phyloP scores from a whole-genome alignment of 2,888 invertebrate species.

The Morpho helenor region DNA sequence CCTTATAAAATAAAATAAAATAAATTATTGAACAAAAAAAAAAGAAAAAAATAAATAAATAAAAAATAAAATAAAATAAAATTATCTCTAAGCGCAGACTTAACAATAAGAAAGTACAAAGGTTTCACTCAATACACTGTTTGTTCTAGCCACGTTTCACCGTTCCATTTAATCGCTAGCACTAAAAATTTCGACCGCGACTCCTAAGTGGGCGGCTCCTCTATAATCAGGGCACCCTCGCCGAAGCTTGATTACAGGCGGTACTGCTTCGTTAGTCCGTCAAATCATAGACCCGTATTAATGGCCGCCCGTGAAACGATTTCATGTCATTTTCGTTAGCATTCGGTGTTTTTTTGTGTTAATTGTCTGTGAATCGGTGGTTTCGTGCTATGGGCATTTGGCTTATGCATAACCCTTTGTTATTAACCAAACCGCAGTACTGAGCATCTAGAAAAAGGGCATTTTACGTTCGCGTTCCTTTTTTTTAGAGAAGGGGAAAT shows the following conservation, averaged over 20 bases:
- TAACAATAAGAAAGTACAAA: no score
- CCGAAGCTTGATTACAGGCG: slow-evolving; percentile 66
- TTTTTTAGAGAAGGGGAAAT: no score
- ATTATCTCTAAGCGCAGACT: no score
- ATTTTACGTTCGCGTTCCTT: no score
- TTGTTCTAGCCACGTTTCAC: slow-evolving; percentile 6
- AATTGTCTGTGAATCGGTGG: slow-evolving; percentile 55
- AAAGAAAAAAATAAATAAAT: no score
- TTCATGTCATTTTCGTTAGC: slow-evolving; percentile 60
- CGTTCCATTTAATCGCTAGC: slow-evolving; percentile 19
- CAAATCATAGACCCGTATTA: slow-evolving; percentile 66
- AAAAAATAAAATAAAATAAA: no score
- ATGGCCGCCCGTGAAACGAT: slow-evolving; percentile 56
- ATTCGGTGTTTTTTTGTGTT: slow-evolving; percentile 39
- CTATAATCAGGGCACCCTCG: slow-evolving; percentile 60
- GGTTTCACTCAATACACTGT: background rate
- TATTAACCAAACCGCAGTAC: no score
- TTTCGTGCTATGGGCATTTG: no score
- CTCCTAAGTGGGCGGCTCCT: slow-evolving; percentile 60
- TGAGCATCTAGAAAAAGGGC: no score
- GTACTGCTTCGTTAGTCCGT: slow-evolving; percentile 69
- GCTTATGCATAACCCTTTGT: no score
- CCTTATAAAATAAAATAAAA: no score
- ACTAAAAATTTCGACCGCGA: slow-evolving; percentile 21
- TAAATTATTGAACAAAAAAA: no score